Conservation (phyloP, 2,888 invertebrate species). For the Rhyacophila evoluta region DNA sequence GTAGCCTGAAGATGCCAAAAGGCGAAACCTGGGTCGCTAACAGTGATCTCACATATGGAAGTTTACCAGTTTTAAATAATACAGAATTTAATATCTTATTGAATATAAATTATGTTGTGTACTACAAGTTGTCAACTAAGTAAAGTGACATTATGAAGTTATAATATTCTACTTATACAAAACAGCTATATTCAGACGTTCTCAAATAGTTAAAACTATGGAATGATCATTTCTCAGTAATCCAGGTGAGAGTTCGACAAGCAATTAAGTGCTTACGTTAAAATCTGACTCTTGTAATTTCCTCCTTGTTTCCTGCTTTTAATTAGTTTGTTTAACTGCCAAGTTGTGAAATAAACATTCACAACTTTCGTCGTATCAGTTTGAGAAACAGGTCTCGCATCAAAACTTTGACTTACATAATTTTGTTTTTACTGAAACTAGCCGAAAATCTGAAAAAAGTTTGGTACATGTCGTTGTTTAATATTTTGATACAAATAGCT, state of each 20-base stretch:
- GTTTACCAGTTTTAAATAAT: too few species aligned
- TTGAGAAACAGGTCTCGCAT: neutral
- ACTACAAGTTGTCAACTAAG: too few species aligned
- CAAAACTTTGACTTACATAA: neutral
- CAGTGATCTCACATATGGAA: too few species aligned
- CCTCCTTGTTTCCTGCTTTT: constrained; percentile 34
- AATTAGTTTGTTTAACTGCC: constrained; percentile 33
- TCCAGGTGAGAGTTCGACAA: constrained; percentile 12
- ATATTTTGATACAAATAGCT: too few species aligned
- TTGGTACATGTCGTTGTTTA: too few species aligned
- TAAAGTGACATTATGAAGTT: too few species aligned
- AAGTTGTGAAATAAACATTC: neutral
- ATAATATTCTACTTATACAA: too few species aligned
- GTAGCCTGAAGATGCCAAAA: too few species aligned
- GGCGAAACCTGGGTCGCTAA: too few species aligned
- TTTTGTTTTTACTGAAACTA: neutral
- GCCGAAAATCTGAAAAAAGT: too few species aligned
- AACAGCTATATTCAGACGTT: neutral
- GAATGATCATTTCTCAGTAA: neutral
- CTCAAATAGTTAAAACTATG: neutral
- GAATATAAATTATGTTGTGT: too few species aligned
- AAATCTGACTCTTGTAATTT: constrained; percentile 29
- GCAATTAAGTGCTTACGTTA: constrained; percentile 4
- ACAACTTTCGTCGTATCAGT: neutral
- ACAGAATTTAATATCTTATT: too few species aligned